Evolutionary conservation across 2,113 vertebrate genomes (phyloP), one percentile per base, ranked within the genome.

Genomic region (Fregata magnificens): DNA sequence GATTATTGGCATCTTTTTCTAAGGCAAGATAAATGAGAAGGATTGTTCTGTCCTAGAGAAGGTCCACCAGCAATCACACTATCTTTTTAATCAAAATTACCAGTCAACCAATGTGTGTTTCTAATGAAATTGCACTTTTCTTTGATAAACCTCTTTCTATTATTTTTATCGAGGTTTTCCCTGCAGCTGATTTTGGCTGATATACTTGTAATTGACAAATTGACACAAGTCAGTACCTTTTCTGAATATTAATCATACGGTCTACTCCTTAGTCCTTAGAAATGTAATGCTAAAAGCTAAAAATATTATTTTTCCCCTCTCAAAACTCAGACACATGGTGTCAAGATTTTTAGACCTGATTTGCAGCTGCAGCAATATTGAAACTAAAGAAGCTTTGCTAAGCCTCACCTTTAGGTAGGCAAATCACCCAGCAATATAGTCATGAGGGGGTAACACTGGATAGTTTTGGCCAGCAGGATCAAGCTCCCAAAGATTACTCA

Each of bases 61-160:
- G 55, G 82, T 95, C 82, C 69, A 93, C 31, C 55, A 90, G 88
- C 72, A 92, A 93, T 82, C 65, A 86, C n/a, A 45, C 56, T 74
- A 91, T 85, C 87, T 90, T 82, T 95, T 69, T 80, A 82, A 94
- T 95, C 93, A 96, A 94, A 90, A 82, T 76, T 70, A 90, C 59
- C 21, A 32, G 72, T 63, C 61, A 86, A 79, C 42, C 34, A 84
- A 42, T 15, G 32, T 52, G 24, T 79, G 50, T 67, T 93, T 55
- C 61, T 55, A 92, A 74, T 49, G 59, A 90, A 94, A 93, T 71
- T 78, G 38, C 55, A 44, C 55, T 72, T 93, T 78, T 52, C 71
- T 92, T 90, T 80, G 82, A 94, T 92, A 97, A 95, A 92, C 28
- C 38, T 69, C 67, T 67, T 84, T 36, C 93, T 94, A 90, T 92